Evolutionary conservation across 2,113 vertebrate genomes (phyloP).

Genomic region (Bujurquina vittata): DNA sequence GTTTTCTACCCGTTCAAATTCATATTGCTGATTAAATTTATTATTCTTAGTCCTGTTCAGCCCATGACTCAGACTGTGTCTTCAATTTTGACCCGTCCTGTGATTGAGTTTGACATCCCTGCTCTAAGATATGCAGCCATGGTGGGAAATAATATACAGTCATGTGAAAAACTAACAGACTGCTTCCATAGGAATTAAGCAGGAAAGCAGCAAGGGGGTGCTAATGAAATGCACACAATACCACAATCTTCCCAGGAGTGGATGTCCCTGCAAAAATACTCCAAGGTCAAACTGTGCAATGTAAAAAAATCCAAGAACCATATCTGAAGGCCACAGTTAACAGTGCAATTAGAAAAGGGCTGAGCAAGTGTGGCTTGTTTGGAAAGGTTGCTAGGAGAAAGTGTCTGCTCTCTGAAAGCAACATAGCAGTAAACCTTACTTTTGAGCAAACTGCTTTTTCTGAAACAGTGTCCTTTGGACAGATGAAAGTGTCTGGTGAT

Average conservation of each 20-base stretch:
- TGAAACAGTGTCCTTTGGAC: neutral
- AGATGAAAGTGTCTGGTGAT: neutral
- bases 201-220: neutral
- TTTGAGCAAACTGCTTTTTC: no score
- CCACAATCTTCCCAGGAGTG: neutral
- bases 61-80: no score
- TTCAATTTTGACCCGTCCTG: no score
- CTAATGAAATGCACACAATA: neutral
- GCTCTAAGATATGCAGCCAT: slow-evolving; percentile 5
- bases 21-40: no score
- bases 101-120: no score
- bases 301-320: neutral
- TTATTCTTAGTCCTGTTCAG: no score
- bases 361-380: neutral
- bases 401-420: neutral
- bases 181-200: neutral
- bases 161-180: neutral
- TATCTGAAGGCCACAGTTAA: neutral
- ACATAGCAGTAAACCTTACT: neutral
- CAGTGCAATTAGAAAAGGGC: neutral
- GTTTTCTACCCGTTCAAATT: no score
- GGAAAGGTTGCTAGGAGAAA: no score
- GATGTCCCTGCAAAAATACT: neutral
- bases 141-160: slow-evolving; percentile 45
- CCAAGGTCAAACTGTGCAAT: neutral